These are phyloP conservation scores for Neodon shergylaensis DNA, from an alignment of 2,113 vertebrate genomes.

Conservation along the genomic window DNA sequence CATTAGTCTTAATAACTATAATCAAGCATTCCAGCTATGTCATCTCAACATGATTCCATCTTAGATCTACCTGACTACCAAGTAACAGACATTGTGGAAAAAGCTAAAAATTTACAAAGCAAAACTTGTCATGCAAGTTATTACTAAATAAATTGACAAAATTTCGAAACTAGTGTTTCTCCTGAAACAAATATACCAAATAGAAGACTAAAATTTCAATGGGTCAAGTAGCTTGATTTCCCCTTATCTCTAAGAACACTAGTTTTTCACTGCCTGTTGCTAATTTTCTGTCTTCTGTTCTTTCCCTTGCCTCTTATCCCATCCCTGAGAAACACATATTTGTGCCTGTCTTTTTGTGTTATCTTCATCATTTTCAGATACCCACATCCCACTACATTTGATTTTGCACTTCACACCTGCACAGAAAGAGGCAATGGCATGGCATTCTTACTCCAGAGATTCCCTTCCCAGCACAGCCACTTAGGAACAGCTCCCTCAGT, in stretches of 20 bases:
- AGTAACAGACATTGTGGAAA: not conserved
- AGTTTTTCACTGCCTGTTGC: not conserved
- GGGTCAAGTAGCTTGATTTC: not conserved
- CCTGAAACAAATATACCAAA: slow-evolving; percentile 17
- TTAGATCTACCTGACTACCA: not conserved
- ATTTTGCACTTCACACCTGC: not conserved
- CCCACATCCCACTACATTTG: not conserved
- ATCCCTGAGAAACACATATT: not conserved
- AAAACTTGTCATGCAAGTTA: not conserved
- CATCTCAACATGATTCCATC: not conserved
- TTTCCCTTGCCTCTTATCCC: not conserved
- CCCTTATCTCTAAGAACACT: not conserved
- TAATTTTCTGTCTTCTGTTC: not conserved
- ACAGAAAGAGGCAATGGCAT: not conserved
- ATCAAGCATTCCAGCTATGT: not conserved
- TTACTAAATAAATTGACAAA: slow-evolving; percentile 20
- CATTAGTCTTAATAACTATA: not conserved
- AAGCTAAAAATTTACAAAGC: not conserved
- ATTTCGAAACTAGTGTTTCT: slow-evolving; percentile 46
- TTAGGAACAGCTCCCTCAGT: not conserved
- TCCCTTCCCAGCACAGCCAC: not conserved
- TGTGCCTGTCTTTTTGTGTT: not conserved
- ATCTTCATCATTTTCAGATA: not conserved
- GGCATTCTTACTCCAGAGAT: not conserved
- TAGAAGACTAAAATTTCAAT: slow-evolving; percentile 30